phyloP scores from a whole-genome alignment of 2,113 vertebrate genomes.

The Elephantulus edwardii region DNA sequence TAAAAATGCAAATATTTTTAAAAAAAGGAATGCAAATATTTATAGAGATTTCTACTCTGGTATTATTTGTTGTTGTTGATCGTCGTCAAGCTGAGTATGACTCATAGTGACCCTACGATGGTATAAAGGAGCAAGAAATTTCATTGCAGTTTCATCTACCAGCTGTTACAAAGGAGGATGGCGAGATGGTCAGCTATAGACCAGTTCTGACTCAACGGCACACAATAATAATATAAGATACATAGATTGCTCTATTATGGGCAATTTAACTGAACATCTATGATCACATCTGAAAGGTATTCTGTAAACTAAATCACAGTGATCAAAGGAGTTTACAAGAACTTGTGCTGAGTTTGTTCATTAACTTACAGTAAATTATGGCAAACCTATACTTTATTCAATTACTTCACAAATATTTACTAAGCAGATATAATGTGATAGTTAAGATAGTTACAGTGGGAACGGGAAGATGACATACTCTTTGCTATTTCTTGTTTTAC shows the following conservation, averaged over 20 bases:
- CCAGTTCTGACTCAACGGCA: no score
- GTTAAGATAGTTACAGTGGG: not conserved
- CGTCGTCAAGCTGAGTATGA: no score
- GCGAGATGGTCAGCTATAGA: no score
- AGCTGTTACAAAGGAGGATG: no score
- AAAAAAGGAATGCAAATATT: no score
- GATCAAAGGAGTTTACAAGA: slow-evolving; percentile 15
- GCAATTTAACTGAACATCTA: not conserved
- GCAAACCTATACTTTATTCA: slow-evolving; percentile 10
- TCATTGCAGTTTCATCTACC: no score
- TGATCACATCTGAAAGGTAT: not conserved
- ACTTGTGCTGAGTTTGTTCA: not conserved
- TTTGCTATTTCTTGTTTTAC: not conserved
- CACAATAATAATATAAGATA: no score
- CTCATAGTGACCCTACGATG: no score
- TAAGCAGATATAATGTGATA: not conserved
- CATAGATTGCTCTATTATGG: not conserved
- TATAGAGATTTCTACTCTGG: not conserved
- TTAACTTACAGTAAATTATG: slow-evolving; percentile 29
- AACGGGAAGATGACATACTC: not conserved
- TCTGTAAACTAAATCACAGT: slow-evolving; percentile 37
- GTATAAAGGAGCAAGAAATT: no score
- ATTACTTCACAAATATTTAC: slow-evolving; percentile 29
- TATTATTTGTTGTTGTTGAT: no score
- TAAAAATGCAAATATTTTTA: slow-evolving; percentile 1